Evolutionary conservation across 2,888 invertebrate species (phyloP).

Genomic region (Odiellus spinosus): DNA sequence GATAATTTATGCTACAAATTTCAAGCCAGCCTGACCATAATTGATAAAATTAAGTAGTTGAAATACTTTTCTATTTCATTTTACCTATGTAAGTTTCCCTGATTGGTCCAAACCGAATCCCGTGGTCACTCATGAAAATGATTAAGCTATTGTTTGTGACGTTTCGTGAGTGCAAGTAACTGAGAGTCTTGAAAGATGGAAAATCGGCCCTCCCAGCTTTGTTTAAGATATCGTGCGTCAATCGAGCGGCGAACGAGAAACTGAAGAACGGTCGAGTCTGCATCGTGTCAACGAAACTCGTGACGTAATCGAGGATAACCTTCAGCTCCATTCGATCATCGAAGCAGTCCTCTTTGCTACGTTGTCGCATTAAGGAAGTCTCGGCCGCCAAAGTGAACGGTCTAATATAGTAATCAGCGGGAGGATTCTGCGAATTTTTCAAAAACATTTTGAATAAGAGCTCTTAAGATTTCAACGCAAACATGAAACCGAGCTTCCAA

Average conservation of each 20-base stretch:
- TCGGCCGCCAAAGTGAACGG: constrained; percentile 27
- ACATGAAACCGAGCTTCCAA: no score
- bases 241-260: constrained; percentile 27
- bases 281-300: constrained; percentile 13
- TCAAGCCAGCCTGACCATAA: no score
- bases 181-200: constrained; percentile 37
- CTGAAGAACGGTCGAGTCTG: constrained; percentile 22
- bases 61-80: no score
- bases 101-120: constrained; percentile 69
- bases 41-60: no score
- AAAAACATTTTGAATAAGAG: no score
- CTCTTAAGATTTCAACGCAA: no score
- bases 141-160: constrained; percentile 50
- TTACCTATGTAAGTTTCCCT: constrained; percentile 49
- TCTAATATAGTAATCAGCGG: constrained; percentile 28
- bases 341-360: constrained; percentile 12
- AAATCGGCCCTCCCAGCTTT: constrained; percentile 26
- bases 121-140: constrained; percentile 69
- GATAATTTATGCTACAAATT: no score
- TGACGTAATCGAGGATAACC: constrained; percentile 11
- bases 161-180: constrained; percentile 36
- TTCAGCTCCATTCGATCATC: constrained; percentile 13
- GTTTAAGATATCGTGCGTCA: constrained; percentile 28
- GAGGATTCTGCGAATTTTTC: constrained; percentile 19
- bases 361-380: constrained; percentile 17